Base-by-base conservation (phyloP, 1,140 invertebrate species). In the Panulirus ornatus region DNA sequence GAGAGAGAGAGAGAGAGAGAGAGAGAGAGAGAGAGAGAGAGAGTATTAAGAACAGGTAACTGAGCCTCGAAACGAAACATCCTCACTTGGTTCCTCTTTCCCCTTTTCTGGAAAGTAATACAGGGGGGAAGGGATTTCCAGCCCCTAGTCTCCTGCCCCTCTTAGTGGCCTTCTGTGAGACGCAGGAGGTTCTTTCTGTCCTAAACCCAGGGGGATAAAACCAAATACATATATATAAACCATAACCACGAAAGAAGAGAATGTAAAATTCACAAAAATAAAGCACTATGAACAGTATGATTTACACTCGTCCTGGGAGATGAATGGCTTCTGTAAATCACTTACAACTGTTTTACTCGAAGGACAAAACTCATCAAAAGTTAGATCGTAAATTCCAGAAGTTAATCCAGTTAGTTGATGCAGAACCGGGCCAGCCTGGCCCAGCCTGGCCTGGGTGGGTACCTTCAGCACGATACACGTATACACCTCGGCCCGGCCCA, bases 1-100 rank as follows among this genome's bases (percentile, higher is more conserved):
- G 76, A 79, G 42, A 79, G 76, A 79, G 76, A 40, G 36, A 42
- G 36, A 79, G 76, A 79, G 40, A 79, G 75, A 78, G 79, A 63
- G 79, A 44, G 54, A 82, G 51, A 63, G 79, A 63, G 79, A 82
- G 79, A 82, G 16, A 40, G 38, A 44, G 78, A 81, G 78, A 81
- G 78, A 40, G 47, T n/a, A 30, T 30, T 30, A 78, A 44, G 11
- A 40, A 78, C 22, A 9, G 27, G 22, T n/a, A n/a, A 70, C 27
- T 22, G 22, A 70, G 27, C 36, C 27, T 27, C 66, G 3, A 70
- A n/a, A 22, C 9, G 16, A 70, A 30, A 16, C 27, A n/a, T 70
- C 66, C 27, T n/a, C 1, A 70, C 22, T n/a, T 70, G 9, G 9
- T 3, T 70, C 11, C 19, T 0, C 2, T 70, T 70, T 70, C 36